These are phyloP conservation scores for Cladopsammia gracilis DNA, from an alignment of 64 coral and sea anemone genomes.

Conservation along the genomic window DNA sequence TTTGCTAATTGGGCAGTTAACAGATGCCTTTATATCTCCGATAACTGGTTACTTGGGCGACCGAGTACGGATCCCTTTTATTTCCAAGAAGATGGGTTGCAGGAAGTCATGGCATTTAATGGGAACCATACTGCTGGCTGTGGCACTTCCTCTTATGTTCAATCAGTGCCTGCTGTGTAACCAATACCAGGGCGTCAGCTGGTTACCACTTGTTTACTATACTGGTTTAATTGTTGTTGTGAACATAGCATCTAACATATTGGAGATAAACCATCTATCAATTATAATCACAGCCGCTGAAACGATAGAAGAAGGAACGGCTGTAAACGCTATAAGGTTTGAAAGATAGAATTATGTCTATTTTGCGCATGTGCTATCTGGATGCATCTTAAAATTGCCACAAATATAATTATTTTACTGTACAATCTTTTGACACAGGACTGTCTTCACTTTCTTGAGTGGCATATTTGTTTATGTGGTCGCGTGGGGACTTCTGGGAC, in stretches of 20 bases:
- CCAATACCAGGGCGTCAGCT: not conserved
- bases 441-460: not conserved
- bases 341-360: not conserved
- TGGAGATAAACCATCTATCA: constrained; percentile 6
- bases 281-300: not conserved
- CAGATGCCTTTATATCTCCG: not conserved
- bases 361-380: too few relatives aligned
- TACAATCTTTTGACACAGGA: not conserved
- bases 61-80: not conserved
- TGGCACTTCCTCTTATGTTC: not conserved
- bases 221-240: not conserved
- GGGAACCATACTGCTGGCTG: not conserved
- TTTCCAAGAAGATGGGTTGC: not conserved
- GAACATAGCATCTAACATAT: not conserved
- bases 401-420: too few relatives aligned
- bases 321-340: not conserved
- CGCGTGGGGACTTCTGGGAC: constrained; percentile 16
- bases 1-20: not conserved
- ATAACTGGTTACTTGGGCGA: constrained; percentile 24
- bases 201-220: not conserved
- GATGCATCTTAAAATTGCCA: too few relatives aligned
- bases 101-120: constrained; percentile 22
- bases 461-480: not conserved
- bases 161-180: constrained; percentile 17
- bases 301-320: not conserved